Evolutionary conservation across 92 coral and sea anemone genomes (phyloP).

Genomic region (Epizoanthus scotinus): DNA sequence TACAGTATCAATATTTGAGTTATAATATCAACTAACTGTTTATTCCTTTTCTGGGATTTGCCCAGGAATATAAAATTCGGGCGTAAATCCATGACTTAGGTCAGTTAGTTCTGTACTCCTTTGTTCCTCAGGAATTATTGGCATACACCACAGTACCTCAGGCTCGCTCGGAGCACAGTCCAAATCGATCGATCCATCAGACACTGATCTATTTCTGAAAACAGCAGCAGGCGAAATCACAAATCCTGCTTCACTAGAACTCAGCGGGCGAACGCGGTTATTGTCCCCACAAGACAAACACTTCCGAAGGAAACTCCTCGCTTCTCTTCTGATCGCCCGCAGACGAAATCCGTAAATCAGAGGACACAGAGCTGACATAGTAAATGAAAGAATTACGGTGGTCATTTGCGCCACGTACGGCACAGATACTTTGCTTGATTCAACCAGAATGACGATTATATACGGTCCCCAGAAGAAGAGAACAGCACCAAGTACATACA

Average conservation of each 20-base stretch:
- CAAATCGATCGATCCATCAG: conserved; percentile 75
- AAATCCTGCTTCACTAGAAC: conserved; percentile 70
- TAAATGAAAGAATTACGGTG: conserved; percentile 61
- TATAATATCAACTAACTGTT: neutral
- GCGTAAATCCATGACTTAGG: conserved; percentile 63
- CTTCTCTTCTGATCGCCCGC: conserved; percentile 75
- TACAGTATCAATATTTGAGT: neutral
- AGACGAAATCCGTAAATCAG: conserved; percentile 91
- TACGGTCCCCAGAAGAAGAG: conserved; percentile 87
- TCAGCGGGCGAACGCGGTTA: conserved; percentile 70
- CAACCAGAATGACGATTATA: conserved; percentile 63
- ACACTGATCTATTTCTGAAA: conserved; percentile 81
- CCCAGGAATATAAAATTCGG: conserved; percentile 47
- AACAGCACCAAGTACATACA: conserved; percentile 81
- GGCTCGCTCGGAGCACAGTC: conserved; percentile 59
- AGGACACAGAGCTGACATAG: conserved; percentile 74
- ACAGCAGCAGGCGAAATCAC: conserved; percentile 62
- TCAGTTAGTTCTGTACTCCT: conserved; percentile 65
- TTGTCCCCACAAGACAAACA: conserved; percentile 39
- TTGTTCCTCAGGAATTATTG: conserved; percentile 75
- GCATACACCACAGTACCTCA: conserved; percentile 69
- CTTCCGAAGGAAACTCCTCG: conserved; percentile 52
- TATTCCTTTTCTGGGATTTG: conserved; percentile 37
- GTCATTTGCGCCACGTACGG: conserved; percentile 63
- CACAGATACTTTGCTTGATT: conserved; percentile 62